A percentile compares a stretch with the other conserved stretches of the same genome.
Conservation (phyloP, 2,113 vertebrate species). For the Pollimyrus isidori region DNA sequence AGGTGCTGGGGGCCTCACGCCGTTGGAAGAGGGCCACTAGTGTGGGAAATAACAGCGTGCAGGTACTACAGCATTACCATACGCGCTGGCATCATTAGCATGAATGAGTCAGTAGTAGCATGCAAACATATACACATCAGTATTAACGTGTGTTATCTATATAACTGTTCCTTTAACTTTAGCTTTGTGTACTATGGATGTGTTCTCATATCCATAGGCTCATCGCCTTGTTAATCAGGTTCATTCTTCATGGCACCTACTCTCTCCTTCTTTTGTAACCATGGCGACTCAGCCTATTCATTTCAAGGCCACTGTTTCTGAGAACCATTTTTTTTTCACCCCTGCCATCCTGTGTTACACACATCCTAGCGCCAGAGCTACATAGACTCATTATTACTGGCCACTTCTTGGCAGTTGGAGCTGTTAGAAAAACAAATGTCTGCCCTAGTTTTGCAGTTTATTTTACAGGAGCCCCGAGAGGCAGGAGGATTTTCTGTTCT, state of each 20-base stretch:
- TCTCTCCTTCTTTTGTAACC: conserved; percentile 47
- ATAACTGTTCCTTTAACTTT: background rate
- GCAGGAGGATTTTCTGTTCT: background rate
- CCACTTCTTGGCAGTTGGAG: conserved; percentile 28
- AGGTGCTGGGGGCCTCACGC: conserved; percentile 66
- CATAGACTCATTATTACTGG: conserved; percentile 57
- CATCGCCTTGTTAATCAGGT: conserved; percentile 46
- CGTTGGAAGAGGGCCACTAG: conserved; percentile 78
- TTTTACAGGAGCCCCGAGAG: background rate
- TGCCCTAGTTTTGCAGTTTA: background rate
- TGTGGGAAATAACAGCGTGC: conserved; percentile 74
- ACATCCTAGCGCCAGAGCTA: conserved; percentile 12
- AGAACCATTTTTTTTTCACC: conserved; percentile 29
- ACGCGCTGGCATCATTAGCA: background rate
- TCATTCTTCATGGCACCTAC: conserved; percentile 50
- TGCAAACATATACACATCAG: background rate
- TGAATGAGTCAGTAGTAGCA: background rate
- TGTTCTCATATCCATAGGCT: background rate
- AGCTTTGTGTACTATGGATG: background rate
- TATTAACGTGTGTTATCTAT: background rate
- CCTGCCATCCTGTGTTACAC: conserved; percentile 21
- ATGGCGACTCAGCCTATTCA: conserved; percentile 66
- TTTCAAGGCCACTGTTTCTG: conserved; percentile 39
- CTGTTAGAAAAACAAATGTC: conserved; percentile 26
- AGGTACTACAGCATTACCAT: conserved; percentile 58